Percentiles rank a stretch among this genome's conserved stretches.
Evolutionary conservation across 2,113 vertebrate species (phyloP).

Genomic region (Cephalophus harveyi): DNA sequence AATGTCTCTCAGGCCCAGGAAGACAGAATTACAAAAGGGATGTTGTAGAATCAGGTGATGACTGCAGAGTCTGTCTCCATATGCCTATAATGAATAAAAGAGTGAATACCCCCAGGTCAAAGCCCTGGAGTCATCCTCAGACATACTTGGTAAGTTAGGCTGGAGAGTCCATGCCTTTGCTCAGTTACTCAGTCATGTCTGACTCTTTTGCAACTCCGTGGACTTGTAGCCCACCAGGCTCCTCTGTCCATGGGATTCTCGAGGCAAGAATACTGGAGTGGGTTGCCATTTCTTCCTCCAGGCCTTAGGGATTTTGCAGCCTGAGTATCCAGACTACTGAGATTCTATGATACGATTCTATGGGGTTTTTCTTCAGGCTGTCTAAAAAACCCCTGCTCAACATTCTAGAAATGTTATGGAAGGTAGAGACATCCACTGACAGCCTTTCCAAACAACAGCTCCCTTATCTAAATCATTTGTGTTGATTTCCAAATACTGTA

Average conservation of each 20-base stretch:
- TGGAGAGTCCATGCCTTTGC: not conserved
- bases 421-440: not conserved
- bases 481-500: not conserved
- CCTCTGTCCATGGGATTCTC: not conserved
- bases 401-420: not conserved
- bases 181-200: not conserved
- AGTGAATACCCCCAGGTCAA: not conserved
- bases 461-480: not conserved
- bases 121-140: not conserved
- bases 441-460: not conserved
- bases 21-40: not conserved
- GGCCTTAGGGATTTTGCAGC: not conserved
- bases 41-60: not conserved
- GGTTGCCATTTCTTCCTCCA: not conserved
- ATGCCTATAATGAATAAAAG: not conserved
- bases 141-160: not conserved
- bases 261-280: not conserved
- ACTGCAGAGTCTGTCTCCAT: not conserved
- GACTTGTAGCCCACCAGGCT: not conserved
- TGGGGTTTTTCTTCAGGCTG: not conserved
- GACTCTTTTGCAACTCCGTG: not conserved
- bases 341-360: not conserved
- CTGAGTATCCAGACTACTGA: not conserved
- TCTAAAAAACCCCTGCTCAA: not conserved
- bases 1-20: not conserved